These are phyloP conservation scores for Pandemis corylana DNA, from an alignment of 2,888 invertebrate species.

Conservation along the genomic window DNA sequence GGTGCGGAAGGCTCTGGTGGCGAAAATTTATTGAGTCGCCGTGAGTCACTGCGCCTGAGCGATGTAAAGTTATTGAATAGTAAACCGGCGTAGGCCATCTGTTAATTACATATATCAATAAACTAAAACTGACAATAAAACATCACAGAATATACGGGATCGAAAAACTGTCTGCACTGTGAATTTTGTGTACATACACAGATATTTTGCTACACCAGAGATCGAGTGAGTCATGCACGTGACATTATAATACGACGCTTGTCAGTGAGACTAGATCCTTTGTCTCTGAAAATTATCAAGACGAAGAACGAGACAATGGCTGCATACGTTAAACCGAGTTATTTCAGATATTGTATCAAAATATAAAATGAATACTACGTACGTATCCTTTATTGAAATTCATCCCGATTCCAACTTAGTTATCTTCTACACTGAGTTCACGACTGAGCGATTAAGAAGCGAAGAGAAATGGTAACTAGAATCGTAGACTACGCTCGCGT, in stretches of 20 bases:
- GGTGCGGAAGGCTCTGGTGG: too few species aligned
- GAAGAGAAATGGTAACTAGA: neutral
- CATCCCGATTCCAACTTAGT: neutral
- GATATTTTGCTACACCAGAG: neutral
- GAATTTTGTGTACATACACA: neutral
- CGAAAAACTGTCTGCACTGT: slow-evolving; percentile 15
- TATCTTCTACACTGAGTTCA: neutral
- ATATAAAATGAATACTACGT: neutral
- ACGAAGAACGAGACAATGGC: slow-evolving; percentile 9
- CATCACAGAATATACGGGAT: neutral
- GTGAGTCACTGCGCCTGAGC: too few species aligned
- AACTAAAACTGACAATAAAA: neutral
- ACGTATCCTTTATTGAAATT: neutral
- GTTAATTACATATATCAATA: neutral
- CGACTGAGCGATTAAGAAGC: slow-evolving; percentile 6
- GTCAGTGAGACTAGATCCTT: slow-evolving; percentile 32
- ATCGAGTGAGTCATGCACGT: slow-evolving; percentile 32
- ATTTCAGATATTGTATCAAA: neutral
- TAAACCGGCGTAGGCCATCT: neutral
- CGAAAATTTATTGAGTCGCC: too few species aligned
- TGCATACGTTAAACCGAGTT: slow-evolving; percentile 22
- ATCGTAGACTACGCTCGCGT: slow-evolving; percentile 1
- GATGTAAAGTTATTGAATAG: too few species aligned
- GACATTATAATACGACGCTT: slow-evolving; percentile 36
- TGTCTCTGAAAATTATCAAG: slow-evolving; percentile 9